Conservation (phyloP, 2,113 vertebrate species). For the Melanostigma gelatinosum region DNA sequence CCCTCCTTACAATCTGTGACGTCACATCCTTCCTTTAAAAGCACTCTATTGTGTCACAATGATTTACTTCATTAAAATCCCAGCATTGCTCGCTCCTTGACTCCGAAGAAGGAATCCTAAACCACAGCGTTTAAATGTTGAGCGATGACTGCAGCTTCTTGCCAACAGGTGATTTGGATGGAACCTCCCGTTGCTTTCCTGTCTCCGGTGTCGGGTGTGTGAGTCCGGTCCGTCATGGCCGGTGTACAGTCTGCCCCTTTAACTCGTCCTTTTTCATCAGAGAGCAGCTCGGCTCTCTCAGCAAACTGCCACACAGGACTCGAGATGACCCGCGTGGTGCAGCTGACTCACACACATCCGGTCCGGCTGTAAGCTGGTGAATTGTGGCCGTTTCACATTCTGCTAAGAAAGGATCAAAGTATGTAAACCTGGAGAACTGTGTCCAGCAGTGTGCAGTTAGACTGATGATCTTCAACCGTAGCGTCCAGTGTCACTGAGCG, state of each 20-base stretch:
- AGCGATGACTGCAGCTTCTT: slow-evolving; percentile 2
- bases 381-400: background rate
- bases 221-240: background rate
- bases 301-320: background rate
- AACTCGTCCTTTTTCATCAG: background rate
- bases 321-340: background rate
- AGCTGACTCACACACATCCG: background rate
- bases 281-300: slow-evolving; percentile 15
- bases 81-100: background rate
- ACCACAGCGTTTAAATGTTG: background rate
- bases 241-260: slow-evolving; percentile 8
- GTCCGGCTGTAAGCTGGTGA: background rate
- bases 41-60: background rate
- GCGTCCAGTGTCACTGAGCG: no score
- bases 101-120: no score
- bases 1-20: background rate
- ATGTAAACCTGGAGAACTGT: background rate
- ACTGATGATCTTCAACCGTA: no score
- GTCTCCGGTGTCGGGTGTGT: background rate
- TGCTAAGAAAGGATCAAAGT: background rate
- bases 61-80: background rate
- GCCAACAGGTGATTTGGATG: slow-evolving; percentile 3
- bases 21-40: background rate
- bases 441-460: background rate
- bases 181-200: background rate